A percentile compares a stretch with the other conserved stretches of the same genome.
phyloP scores from a whole-genome alignment of 2,113 vertebrate species.

The Engystomops pustulosus region DNA sequence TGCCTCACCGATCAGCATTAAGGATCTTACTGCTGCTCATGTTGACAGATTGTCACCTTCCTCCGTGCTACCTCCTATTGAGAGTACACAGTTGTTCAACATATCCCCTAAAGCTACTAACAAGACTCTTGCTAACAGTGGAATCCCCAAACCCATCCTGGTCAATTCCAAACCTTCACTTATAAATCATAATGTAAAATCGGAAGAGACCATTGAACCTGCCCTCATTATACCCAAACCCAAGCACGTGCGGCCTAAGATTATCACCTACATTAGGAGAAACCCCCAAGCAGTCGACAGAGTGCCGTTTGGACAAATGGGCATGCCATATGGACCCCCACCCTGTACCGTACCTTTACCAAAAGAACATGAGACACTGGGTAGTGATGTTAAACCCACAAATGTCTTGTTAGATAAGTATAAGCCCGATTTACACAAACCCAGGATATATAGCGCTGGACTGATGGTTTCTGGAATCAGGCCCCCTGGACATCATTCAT shows the following conservation, averaged over 20 bases:
- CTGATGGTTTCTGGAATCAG: slow-evolving; percentile 79
- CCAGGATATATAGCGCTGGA: slow-evolving; percentile 77
- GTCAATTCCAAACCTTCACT: slow-evolving; percentile 70
- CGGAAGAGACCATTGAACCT: slow-evolving; percentile 72
- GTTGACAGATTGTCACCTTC: slow-evolving; percentile 65
- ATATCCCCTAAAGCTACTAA: slow-evolving; percentile 76
- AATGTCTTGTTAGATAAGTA: slow-evolving; percentile 82
- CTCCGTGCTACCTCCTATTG: slow-evolving; percentile 64
- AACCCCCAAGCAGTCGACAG: slow-evolving; percentile 78
- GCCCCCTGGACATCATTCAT: slow-evolving; percentile 76
- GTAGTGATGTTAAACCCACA: slow-evolving; percentile 72
- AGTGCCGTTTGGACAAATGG: slow-evolving; percentile 67
- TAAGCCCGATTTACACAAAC: slow-evolving; percentile 86
- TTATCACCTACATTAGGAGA: slow-evolving; percentile 93
- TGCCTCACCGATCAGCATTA: slow-evolving; percentile 62
- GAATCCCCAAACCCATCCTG: slow-evolving; percentile 84
- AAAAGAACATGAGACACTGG: slow-evolving; percentile 70
- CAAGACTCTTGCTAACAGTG: slow-evolving; percentile 76
- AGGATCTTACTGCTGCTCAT: slow-evolving; percentile 63
- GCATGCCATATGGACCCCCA: slow-evolving; percentile 71
- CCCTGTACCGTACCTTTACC: slow-evolving; percentile 70
- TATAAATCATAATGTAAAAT: slow-evolving; percentile 68
- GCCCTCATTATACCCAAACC: slow-evolving; percentile 80
- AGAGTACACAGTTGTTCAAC: slow-evolving; percentile 70
- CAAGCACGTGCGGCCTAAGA: slow-evolving; percentile 91